phyloP scores from a whole-genome alignment of 1,140 invertebrate genomes.

The Caenorhabditis elegans region DNA sequence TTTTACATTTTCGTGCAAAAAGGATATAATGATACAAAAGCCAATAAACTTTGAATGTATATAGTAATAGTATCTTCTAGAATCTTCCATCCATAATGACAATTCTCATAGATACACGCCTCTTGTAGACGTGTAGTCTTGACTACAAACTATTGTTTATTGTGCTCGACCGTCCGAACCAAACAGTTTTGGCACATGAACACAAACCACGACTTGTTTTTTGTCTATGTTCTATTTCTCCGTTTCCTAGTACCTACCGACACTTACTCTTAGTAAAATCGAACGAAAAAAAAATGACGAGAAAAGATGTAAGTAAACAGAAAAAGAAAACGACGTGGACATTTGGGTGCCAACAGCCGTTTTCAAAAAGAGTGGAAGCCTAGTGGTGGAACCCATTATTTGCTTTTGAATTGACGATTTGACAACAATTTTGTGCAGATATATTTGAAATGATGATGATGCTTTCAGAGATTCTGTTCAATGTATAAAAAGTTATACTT shows the following conservation, averaged over 20 bases:
- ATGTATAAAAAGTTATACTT: too few species aligned
- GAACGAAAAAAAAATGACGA: background rate
- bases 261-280: background rate
- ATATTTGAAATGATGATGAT: background rate
- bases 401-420: conserved; percentile 23
- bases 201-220: background rate
- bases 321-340: background rate
- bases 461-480: too few species aligned
- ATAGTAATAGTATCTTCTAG: too few species aligned
- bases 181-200: conserved; percentile 5
- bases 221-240: background rate
- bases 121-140: background rate
- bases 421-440: background rate
- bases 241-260: background rate
- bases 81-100: too few species aligned
- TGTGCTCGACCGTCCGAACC: background rate
- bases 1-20: too few species aligned
- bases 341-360: conserved; percentile 12
- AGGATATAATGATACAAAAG: too few species aligned
- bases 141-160: background rate
- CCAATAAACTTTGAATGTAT: too few species aligned
- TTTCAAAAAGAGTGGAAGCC: background rate
- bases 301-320: background rate
- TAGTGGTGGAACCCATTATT: conserved; percentile 16
- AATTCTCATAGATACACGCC: too few species aligned